Conservation (phyloP, 37 sponge, comb jelly and placozoan genomes). For the Eunapius fragilis region DNA sequence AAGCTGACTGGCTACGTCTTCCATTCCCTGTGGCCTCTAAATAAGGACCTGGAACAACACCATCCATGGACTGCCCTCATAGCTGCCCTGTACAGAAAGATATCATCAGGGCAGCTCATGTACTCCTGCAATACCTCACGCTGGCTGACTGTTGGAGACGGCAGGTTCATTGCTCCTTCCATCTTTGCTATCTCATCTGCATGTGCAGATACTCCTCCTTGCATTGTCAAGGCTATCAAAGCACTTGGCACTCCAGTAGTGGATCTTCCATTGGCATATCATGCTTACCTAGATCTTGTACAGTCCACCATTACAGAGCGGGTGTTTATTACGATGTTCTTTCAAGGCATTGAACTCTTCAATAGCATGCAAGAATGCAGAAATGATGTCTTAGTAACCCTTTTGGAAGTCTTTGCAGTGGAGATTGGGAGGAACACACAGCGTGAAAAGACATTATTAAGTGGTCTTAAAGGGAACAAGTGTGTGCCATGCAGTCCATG, state of each 20-base stretch:
- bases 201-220: background rate
- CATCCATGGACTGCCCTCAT: constrained; percentile 41
- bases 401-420: constrained; percentile 14
- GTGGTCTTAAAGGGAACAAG: background rate
- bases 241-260: constrained; percentile 19
- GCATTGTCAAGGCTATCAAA: constrained; percentile 4
- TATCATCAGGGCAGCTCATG: constrained; percentile 6
- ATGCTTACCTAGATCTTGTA: background rate
- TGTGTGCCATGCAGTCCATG: constrained; percentile 65
- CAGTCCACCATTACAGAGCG: constrained; percentile 8
- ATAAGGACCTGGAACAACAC: background rate
- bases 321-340: constrained; percentile 9
- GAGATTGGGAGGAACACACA: background rate
- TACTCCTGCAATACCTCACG: background rate
- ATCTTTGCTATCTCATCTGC: constrained; percentile 3
- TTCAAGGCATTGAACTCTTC: background rate
- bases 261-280: constrained; percentile 23
- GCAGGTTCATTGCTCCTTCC: constrained; percentile 15
- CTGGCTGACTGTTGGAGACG: constrained; percentile 19
- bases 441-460: background rate
- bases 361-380: background rate
- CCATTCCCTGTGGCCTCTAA: constrained; percentile 45
- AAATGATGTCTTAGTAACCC: constrained; percentile 13
- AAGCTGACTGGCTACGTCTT: constrained; percentile 16
- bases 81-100: background rate